A percentile compares a stretch with the other conserved stretches of the same genome.
These are phyloP conservation scores for Bombus impatiens DNA, from an alignment of 1,140 invertebrate genomes.

Conservation along the genomic window DNA sequence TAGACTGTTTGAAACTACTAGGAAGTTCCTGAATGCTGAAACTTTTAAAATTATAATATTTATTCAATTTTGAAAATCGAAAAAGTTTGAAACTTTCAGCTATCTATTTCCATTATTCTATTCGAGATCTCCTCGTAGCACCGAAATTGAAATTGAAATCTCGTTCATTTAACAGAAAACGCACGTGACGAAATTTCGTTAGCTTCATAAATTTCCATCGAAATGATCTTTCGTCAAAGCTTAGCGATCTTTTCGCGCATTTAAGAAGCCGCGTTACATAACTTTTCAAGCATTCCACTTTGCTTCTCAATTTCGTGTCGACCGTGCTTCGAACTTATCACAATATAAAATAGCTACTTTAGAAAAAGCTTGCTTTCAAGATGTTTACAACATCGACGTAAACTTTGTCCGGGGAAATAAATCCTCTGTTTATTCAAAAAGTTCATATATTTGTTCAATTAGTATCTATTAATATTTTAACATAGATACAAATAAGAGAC, in stretches of 20 bases:
- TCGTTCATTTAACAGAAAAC: background rate
- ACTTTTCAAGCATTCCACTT: background rate
- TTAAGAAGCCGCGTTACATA: background rate
- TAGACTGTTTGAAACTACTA: background rate
- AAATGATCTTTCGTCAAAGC: background rate
- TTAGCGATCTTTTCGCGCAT: background rate
- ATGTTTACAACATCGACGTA: background rate
- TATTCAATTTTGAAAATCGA: background rate
- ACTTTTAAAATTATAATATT: constrained; percentile 1
- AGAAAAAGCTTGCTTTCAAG: background rate
- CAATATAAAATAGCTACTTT: background rate
- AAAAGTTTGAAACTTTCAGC: background rate
- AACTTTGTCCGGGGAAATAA: too few species aligned
- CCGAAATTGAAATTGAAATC: background rate
- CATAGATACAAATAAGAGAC: too few species aligned
- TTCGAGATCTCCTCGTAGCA: background rate
- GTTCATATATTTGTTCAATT: too few species aligned
- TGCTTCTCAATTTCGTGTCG: background rate
- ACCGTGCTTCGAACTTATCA: background rate
- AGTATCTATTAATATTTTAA: too few species aligned
- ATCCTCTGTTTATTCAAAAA: too few species aligned
- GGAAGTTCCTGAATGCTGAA: background rate
- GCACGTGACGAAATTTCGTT: background rate
- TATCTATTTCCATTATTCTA: background rate
- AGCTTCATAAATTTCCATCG: background rate